Base-by-base conservation (phyloP, 1,140 invertebrate species). In the Hydropsyche tenuis region DNA sequence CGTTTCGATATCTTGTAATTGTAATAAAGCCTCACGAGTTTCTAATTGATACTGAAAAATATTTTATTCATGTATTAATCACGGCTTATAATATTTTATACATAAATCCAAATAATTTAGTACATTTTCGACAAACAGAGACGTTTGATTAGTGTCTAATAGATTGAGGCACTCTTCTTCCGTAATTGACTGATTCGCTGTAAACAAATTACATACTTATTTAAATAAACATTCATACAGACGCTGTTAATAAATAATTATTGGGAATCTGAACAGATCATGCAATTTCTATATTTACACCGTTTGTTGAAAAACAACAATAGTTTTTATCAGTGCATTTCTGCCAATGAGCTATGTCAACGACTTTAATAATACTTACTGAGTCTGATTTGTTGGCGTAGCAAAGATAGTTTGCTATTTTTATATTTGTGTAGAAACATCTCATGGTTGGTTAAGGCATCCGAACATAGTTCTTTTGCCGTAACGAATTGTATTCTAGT, bases 1-100 rank as follows among this genome's bases (percentile, higher is more conserved):
- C 73, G 89, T 91, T 86, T 96, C 89, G 77, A 95, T 91, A 76
- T 95, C 94, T 69, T 90, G 90, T 78, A 97, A 84, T 75, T 91
- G 90, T 81, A 91, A 89, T 81, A 89, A 90, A n/a, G 93, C 93
- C 84, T 91, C 87, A 79, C 89, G 89, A 37, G 93, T 94, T 79
- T 96, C 92, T 79, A 90, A 89, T 78, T 93, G 88, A 82, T 95
- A 91, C 89, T 96, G 86, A 73, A 87, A 74, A 79, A 56, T 68
- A 78, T 74, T 71, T 74, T 56, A 69, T 65, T 1, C 6, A 6
- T 37, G 20, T 5, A 69, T 18, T 69, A 37, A 25, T 23, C 14
- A 65, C 6, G 2, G 14, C 20, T 5, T 63, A n/a, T n/a, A n/a
- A n/a, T 43, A 6, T 43, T 43, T 43, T 43, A 6, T 43, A 43